Evolutionary conservation across 2,113 vertebrate genomes (phyloP).

Genomic region (Pungitius pungitius): DNA sequence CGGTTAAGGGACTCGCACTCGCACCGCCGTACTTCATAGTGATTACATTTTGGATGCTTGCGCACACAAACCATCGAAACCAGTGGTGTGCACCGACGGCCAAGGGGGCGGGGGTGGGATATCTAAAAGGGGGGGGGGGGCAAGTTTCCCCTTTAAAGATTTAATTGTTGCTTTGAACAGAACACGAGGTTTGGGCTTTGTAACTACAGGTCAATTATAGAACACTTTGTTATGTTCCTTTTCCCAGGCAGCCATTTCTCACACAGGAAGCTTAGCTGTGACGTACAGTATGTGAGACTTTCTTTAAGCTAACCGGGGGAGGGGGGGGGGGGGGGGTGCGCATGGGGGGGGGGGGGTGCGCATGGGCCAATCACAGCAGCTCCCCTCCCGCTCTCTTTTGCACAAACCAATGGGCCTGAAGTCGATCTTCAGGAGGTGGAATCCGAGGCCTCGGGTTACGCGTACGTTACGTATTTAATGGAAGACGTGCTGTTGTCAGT

Average conservation of each 20-base stretch:
- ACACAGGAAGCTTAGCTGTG: not conserved
- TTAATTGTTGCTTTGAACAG: not conserved
- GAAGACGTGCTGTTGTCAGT: conserved; percentile 74
- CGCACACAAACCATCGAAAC: not conserved
- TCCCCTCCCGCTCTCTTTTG: not conserved
- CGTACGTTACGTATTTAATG: conserved; percentile 80
- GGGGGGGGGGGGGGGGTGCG: too few relatives aligned
- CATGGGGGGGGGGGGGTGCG: not conserved
- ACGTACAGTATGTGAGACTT: not conserved
- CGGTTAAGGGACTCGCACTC: conserved; percentile 2
- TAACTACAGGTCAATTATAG: not conserved
- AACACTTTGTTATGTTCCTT: not conserved
- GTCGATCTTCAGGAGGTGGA: conserved; percentile 55
- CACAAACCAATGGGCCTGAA: conserved; percentile 4
- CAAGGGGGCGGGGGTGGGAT: too few relatives aligned
- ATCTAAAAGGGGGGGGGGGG: too few relatives aligned
- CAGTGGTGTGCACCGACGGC: conserved; percentile 25
- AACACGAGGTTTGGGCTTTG: not conserved
- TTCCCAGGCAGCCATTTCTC: not conserved
- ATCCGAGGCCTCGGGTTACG: conserved; percentile 68
- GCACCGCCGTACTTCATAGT: conserved; percentile 6
- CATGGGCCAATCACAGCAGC: conserved; percentile 9
- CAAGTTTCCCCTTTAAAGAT: not conserved
- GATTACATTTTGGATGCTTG: conserved; percentile 11
- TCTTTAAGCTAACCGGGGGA: not conserved